phyloP scores from a whole-genome alignment of 2,888 invertebrate species.

The Synanthedon myopaeformis region DNA sequence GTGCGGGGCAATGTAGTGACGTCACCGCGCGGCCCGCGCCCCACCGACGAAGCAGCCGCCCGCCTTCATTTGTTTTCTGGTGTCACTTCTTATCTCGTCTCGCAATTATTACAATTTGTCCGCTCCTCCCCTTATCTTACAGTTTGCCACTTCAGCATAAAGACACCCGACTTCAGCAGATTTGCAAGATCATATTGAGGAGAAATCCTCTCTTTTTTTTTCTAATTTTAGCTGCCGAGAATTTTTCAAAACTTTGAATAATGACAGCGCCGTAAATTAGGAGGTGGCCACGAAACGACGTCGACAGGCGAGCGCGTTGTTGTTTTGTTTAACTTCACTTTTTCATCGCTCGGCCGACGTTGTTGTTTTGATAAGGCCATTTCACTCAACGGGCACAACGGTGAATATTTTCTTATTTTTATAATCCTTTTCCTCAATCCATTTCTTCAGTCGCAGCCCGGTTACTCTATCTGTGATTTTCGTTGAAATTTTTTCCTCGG shows the following conservation, averaged over 20 bases:
- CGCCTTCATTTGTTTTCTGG: constrained; percentile 69
- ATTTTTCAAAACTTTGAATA: constrained; percentile 58
- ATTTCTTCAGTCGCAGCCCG: constrained; percentile 1
- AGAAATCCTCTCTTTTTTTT: constrained; percentile 39
- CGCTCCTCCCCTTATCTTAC: constrained; percentile 68
- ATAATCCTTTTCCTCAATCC: constrained; percentile 15
- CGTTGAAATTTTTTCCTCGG: too few relatives aligned
- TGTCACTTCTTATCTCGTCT: constrained; percentile 69
- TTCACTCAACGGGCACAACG: constrained; percentile 5
- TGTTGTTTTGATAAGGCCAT: constrained; percentile 42
- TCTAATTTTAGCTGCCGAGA: constrained; percentile 39
- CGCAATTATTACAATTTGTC: constrained; percentile 71
- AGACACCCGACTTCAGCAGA: constrained; percentile 61
- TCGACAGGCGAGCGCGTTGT: constrained; percentile 35
- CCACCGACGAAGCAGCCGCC: constrained; percentile 27
- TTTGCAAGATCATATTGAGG: constrained; percentile 59
- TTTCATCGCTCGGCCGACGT: constrained; percentile 40
- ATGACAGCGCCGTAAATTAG: constrained; percentile 54
- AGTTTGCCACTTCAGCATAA: constrained; percentile 64
- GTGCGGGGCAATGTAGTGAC: constrained; percentile 7
- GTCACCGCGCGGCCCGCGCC: constrained; percentile 46
- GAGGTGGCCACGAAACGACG: constrained; percentile 45
- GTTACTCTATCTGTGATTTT: background rate
- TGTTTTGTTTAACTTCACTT: constrained; percentile 51
- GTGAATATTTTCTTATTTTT: constrained; percentile 9